A percentile compares a stretch with the other conserved stretches of the same genome.
Conservation (phyloP, 2,113 vertebrate species). For the Campylomormyrus numenius region DNA sequence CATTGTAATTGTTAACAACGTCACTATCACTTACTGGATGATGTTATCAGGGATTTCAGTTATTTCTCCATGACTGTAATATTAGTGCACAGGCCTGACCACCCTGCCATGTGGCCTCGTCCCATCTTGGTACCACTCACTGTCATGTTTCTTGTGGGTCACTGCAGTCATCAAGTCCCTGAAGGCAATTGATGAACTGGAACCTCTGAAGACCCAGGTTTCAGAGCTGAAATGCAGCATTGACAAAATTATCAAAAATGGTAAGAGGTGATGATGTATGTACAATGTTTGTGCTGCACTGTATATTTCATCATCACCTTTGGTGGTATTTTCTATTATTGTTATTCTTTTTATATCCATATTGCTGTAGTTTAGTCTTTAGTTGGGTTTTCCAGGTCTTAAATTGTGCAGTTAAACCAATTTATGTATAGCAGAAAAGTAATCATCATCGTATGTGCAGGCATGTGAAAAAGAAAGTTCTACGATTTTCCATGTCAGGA, state of each 20-base stretch:
- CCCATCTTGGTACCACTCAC: background rate
- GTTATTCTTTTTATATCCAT: background rate
- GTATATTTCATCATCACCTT: background rate
- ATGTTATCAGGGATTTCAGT: background rate
- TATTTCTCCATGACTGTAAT: background rate
- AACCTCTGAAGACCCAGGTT: background rate
- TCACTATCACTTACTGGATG: background rate
- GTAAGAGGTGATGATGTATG: background rate
- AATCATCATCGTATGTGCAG: background rate
- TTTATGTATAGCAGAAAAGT: background rate
- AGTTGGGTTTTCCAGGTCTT: background rate
- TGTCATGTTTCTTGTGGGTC: background rate
- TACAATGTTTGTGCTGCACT: background rate
- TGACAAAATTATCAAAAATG: slow-evolving; percentile 12
- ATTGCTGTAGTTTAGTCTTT: background rate
- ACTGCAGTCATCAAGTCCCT: background rate
- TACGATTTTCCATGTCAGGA: background rate
- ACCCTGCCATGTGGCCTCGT: background rate
- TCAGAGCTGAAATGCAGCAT: slow-evolving; percentile 14
- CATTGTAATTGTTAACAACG: background rate
- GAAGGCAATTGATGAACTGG: background rate
- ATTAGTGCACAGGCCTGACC: background rate
- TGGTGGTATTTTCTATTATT: background rate
- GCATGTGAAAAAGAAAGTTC: background rate
- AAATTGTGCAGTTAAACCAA: background rate